Conservation (phyloP, 2,888 invertebrate genomes). For the Acleris holmiana region DNA sequence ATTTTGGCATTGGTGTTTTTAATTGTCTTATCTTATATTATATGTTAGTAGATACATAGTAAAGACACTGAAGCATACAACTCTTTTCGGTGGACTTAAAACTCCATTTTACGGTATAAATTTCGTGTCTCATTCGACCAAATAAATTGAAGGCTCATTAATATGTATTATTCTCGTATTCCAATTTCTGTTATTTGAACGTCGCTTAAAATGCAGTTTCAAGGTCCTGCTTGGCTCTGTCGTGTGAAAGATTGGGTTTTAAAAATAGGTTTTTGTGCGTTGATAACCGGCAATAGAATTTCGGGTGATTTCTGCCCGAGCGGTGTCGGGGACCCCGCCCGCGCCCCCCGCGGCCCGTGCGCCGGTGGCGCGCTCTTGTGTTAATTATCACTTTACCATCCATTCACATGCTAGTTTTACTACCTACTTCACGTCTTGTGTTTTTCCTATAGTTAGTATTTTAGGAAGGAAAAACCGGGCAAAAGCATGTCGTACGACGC, state of each 20-base stretch:
- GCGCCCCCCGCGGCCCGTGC: slow-evolving; percentile 15
- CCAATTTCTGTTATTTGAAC: slow-evolving; percentile 65
- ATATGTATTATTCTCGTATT: slow-evolving; percentile 58
- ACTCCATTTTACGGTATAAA: neutral
- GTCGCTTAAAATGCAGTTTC: slow-evolving; percentile 68
- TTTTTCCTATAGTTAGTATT: neutral
- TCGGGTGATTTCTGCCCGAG: slow-evolving; percentile 39
- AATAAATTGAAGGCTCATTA: slow-evolving; percentile 24
- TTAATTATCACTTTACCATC: slow-evolving; percentile 42
- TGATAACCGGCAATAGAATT: slow-evolving; percentile 56
- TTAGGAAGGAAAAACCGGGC: too few species aligned
- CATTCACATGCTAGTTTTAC: slow-evolving; percentile 44
- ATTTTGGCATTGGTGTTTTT: too few species aligned
- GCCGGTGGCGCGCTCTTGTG: slow-evolving; percentile 38
- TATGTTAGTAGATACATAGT: too few species aligned
- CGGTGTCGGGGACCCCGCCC: slow-evolving; percentile 41
- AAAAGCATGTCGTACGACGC: too few species aligned
- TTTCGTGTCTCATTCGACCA: neutral
- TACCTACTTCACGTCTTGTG: slow-evolving; percentile 39
- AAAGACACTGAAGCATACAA: too few species aligned
- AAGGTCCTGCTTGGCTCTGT: slow-evolving; percentile 58
- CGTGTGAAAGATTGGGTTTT: slow-evolving; percentile 58
- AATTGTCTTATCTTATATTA: too few species aligned
- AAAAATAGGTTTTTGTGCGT: slow-evolving; percentile 60
- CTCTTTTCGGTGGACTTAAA: too few species aligned